Evolutionary conservation across 1,140 invertebrate genomes (phyloP).

Genomic region (Brachionus asplanchnoidis): DNA sequence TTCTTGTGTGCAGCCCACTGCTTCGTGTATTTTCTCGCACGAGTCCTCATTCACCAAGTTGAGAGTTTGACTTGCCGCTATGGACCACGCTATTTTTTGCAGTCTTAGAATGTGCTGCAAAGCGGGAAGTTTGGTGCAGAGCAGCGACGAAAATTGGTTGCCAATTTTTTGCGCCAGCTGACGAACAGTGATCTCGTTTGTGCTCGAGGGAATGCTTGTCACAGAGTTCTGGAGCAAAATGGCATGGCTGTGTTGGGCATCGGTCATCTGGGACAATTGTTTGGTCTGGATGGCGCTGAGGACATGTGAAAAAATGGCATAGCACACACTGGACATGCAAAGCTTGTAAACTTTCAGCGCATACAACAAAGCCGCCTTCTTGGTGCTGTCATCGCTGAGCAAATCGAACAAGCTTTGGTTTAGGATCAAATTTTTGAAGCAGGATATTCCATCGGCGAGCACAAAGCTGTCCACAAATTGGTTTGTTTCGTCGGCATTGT

Average conservation of each 20-base stretch:
- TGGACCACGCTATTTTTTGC: constrained; percentile 10
- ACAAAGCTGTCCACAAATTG: constrained; percentile 66
- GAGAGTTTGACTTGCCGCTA: constrained; percentile 18
- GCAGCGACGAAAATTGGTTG: neutral
- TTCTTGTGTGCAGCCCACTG: neutral
- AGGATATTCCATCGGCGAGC: constrained; percentile 69
- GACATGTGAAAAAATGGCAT: constrained; percentile 56
- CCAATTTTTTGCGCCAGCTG: neutral
- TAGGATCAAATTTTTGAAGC: constrained; percentile 75
- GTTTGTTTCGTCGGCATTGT: constrained; percentile 72
- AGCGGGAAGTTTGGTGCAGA: neutral
- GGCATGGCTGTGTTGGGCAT: constrained; percentile 59
- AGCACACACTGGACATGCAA: constrained; percentile 72
- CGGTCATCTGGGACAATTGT: constrained; percentile 50
- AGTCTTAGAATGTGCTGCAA: neutral
- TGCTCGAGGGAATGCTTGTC: constrained; percentile 66
- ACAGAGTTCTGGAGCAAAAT: constrained; percentile 71
- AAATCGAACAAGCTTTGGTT: constrained; percentile 73
- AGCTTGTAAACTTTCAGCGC: constrained; percentile 82
- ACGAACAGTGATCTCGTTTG: constrained; percentile 65
- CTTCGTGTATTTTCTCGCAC: neutral
- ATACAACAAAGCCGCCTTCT: constrained; percentile 61
- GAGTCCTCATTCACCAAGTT: neutral
- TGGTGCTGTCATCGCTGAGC: constrained; percentile 72
- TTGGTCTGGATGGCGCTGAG: constrained; percentile 47